Base-by-base conservation (phyloP, 2,888 invertebrate genomes). In the Zonitis immaculata region DNA sequence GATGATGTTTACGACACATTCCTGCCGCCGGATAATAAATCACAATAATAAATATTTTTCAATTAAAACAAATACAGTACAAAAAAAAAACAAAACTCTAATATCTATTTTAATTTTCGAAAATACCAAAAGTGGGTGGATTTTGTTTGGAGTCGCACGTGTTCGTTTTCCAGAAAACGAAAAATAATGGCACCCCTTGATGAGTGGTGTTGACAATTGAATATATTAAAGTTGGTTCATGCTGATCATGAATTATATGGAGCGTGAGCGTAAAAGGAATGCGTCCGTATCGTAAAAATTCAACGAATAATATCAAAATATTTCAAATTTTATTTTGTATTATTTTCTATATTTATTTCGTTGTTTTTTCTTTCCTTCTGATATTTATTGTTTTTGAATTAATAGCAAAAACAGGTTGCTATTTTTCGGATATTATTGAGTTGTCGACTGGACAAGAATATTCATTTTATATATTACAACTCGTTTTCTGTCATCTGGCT, bases 141-240 rank as follows among this genome's bases (percentile, higher is more conserved):
- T 5, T n/a, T 12, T n/a, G n/a, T n/a, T n/a, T n/a, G n/a, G 4
- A 12, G 16, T 44, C 44, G 52, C 52, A 53, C 52, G 52, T 53
- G 52, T 49, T n/a, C 52, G 18, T 35, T 42, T n/a, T 52, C 49
- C 53, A 42, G 43, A 42, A 14, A 16, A 30, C 14, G 42, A 49
- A 49, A 55, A 55, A 55, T 55, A 51, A 55, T 35, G 59, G 54
- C 60, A 59, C 59, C 62, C 62, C 62, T 60, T 57, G 60, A 62
- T 54, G 60, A 60, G 60, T 59, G 60, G 59, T 58, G 62, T 62
- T 62, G 62, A 62, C 62, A 62, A 62, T 61, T 60, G 62, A 59
- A 61, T 57, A 58, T 52, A 59, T 59, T 56, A 51, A 55, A 55
- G 57, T 50, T 52, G 51, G 56, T 58, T 62, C 61, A 62, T 55